Evolutionary conservation across 2,113 vertebrate species (phyloP), one percentile per base, ranked within the genome.

Genomic region (Gobiocypris rarus): DNA sequence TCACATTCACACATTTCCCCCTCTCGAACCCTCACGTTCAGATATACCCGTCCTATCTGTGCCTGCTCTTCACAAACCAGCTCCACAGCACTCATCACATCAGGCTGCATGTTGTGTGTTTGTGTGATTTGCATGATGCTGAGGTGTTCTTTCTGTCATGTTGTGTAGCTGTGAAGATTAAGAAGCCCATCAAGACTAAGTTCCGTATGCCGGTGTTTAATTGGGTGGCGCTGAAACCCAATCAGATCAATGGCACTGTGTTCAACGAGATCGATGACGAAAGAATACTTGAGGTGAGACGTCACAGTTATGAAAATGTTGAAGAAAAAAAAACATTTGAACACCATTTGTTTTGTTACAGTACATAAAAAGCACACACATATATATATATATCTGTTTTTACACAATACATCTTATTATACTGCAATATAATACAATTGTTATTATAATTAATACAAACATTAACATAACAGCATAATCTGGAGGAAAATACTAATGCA

Each of bases 121-220:
- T 13, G 15, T 70, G n/a, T 52, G 5, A 31, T 19, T 22, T 28
- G 73, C 14, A 22, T 77, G 48, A 56, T 19, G 71, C 28, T 45
- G 13, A 22, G 4, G 6, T n/a, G 48, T 10, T 73, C 17, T 69
- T 0, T 8, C 85, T 56, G 88, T 76, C 85, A 31, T 89, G 0
- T 2, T 86, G 38, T 91, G 81, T 83, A 99, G 98, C 97, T 87
- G 97, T 99, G 91, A 96, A 98, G 31, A 99, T 99, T 89, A 99
- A 99, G 94, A 98, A 99, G 67, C 97, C 98, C 61, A 99, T 99
- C 91, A 98, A 98, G 94, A 99, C 98, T 54, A 99, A 99, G 88
- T 99, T 98, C 94, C 95, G 97, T 0, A 80, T 99, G 93, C 98
- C 97, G 0, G 97, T 99, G 87, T 99, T 99, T 91, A 99, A 99